These are phyloP conservation scores for Petrocephalus microphthalmus DNA, from an alignment of 2,113 vertebrate species.

Conservation along the genomic window DNA sequence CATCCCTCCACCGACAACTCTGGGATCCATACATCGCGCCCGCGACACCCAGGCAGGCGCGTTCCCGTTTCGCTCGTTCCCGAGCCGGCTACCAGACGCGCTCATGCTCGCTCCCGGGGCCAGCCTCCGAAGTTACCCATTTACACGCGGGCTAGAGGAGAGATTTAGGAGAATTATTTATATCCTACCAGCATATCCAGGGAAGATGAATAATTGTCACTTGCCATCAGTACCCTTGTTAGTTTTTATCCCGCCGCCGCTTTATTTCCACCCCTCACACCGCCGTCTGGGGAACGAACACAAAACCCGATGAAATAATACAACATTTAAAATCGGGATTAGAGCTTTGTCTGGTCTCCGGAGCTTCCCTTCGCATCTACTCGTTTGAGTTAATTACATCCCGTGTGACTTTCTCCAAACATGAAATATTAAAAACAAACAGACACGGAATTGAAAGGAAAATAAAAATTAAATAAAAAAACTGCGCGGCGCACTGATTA, in stretches of 20 bases:
- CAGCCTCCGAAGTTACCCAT: background rate
- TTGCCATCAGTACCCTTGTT: background rate
- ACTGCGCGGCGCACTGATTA: background rate
- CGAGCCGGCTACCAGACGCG: background rate
- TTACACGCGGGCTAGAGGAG: background rate
- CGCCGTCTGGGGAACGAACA: background rate
- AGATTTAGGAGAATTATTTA: slow-evolving; percentile 1
- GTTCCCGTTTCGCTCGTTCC: background rate
- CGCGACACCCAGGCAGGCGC: background rate
- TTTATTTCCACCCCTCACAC: background rate
- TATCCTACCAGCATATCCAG: background rate
- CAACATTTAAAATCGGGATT: background rate
- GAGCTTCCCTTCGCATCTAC: slow-evolving; percentile 26
- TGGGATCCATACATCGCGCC: background rate
- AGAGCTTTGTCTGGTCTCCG: background rate
- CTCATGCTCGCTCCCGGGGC: background rate
- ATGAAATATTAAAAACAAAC: slow-evolving; percentile 28
- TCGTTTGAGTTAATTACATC: slow-evolving; percentile 39
- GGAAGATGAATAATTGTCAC: background rate
- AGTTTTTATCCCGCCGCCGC: no score
- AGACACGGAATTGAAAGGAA: background rate
- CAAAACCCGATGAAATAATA: background rate
- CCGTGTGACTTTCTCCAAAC: slow-evolving; percentile 20
- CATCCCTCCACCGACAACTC: background rate
- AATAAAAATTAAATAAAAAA: background rate